Conservation (phyloP, 2,797 vertebrate genomes). For the Bradypus variegatus region DNA sequence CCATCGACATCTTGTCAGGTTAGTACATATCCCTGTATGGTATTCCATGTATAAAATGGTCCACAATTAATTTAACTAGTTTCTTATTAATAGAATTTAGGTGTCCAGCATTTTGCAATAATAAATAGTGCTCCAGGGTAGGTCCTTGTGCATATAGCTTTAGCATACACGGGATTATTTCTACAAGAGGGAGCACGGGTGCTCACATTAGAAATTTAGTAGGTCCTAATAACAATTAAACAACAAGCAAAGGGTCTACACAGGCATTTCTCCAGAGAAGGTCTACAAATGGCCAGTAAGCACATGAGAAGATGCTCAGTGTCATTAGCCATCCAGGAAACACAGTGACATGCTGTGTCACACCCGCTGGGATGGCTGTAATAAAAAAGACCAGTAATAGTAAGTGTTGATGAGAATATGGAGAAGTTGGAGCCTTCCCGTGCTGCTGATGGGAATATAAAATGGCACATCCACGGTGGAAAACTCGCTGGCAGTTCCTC, state of each 20-base stretch:
- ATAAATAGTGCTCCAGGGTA: background rate
- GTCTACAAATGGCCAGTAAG: background rate
- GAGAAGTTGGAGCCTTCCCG: background rate
- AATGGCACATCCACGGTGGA: background rate
- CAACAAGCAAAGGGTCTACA: background rate
- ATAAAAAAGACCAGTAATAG: background rate
- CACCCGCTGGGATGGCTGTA: background rate
- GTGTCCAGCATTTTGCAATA: background rate
- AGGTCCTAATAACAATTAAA: background rate
- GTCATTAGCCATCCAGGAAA: background rate
- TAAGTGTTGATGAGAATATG: background rate
- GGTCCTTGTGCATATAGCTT: background rate
- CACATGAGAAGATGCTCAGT: background rate
- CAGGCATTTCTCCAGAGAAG: background rate
- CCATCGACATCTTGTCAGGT: background rate
- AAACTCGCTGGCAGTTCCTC: background rate
- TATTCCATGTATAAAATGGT: background rate
- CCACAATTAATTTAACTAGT: background rate
- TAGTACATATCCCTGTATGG: background rate
- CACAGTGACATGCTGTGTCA: background rate
- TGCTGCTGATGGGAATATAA: background rate
- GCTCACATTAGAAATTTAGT: background rate
- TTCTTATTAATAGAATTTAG: background rate
- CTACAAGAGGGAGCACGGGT: background rate
- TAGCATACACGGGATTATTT: background rate